Percentiles rank a stretch among this genome's conserved stretches.
Conservation (phyloP, 2,113 vertebrate species). For the Lethenteron reissneri region DNA sequence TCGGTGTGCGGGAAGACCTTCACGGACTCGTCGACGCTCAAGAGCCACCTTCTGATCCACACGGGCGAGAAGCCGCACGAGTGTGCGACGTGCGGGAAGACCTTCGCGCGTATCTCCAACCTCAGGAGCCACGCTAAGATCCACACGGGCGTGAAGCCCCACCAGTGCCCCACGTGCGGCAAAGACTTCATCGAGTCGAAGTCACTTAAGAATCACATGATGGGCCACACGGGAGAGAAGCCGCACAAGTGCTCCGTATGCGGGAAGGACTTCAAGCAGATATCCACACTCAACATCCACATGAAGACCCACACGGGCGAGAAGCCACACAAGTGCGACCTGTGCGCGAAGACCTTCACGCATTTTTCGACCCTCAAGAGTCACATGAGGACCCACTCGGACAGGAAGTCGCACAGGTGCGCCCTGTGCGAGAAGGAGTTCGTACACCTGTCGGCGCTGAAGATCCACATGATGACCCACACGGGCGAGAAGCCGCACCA, state of each 20-base stretch:
- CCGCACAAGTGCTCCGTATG: not conserved
- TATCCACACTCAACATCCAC: not conserved
- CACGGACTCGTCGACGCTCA: not conserved
- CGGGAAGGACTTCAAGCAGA: slow-evolving; percentile 2
- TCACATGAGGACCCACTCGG: not conserved
- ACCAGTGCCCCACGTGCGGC: not conserved
- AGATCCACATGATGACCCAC: not conserved
- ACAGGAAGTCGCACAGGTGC: not conserved
- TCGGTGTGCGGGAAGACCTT: slow-evolving; percentile 1
- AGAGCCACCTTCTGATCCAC: not conserved
- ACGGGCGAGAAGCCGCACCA: not conserved
- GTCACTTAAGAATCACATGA: not conserved
- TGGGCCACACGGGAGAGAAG: slow-evolving; percentile 1
- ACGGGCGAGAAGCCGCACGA: not conserved
- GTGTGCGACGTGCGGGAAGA: slow-evolving; percentile 14
- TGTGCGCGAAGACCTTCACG: slow-evolving; percentile 1
- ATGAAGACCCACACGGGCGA: slow-evolving; percentile 28
- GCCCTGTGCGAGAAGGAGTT: not conserved
- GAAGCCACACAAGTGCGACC: not conserved
- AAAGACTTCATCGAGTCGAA: not conserved
- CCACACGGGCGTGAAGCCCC: not conserved
- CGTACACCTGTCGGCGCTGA: not conserved
- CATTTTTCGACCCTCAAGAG: not conserved
- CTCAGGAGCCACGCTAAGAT: slow-evolving; percentile 17
- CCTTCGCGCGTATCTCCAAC: slow-evolving; percentile 18